Base-by-base conservation (phyloP, 2,113 vertebrate genomes). In the Columba livia region DNA sequence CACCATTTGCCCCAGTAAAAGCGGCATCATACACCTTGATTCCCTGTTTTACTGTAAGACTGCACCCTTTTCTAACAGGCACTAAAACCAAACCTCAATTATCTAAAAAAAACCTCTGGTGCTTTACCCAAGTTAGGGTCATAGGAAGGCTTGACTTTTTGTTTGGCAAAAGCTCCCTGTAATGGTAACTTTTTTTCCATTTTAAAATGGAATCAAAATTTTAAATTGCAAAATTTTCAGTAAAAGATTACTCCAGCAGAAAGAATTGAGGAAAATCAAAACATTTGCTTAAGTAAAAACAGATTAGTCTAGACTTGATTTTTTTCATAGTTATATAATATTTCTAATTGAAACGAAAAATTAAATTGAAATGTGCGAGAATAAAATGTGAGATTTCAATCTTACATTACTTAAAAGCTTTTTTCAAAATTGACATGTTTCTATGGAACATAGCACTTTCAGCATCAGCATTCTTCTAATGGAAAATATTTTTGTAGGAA, bases 311-410 rank as follows among this genome's bases (percentile, higher is more conserved):
- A 21, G 40, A 28, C 50, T 13, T 40, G 29, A 32, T 28, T 77
- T 82, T 93, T 82, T 87, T 56, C 28, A n/a, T 50, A 60, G 51
- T 74, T 93, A 67, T 38, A 29, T 56, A 81, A 51, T 26, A 60
- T 66, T 86, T 81, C 23, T 93, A 79, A 91, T 85, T 51, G 19
- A 81, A 93, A 65, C 54, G 24, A 69, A 94, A 92, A 80, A 47
- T 61, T n/a, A 60, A 44, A 67, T 62, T 85, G 57, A 93, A 77
- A 94, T 61, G 66, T 82, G 32, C 2, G 2, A 84, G 60, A 34
- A 71, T 57, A 93, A 84, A 90, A 88, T 34, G 58, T 80, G 51
- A 80, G 29, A 53, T 73, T 79, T 93, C 62, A 70, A 5, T 74
- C 64, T 73, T n/a, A 17, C 11, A 32, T 85, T 95, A 82, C 78